Evolutionary conservation across 1,140 invertebrate species (phyloP).

Genomic region (Lasioglossum albipes): DNA sequence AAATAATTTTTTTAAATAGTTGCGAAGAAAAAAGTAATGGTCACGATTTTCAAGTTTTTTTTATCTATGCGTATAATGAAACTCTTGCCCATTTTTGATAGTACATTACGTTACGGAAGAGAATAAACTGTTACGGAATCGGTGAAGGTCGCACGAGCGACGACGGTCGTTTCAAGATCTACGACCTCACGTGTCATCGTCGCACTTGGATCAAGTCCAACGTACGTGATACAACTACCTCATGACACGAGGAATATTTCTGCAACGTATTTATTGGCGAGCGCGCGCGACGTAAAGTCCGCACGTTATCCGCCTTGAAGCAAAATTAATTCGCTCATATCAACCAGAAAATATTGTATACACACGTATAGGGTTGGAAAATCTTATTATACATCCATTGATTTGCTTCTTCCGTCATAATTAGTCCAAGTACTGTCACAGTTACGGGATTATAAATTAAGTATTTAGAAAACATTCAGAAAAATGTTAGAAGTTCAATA

Average conservation of each 20-base stretch:
- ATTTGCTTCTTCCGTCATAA: neutral
- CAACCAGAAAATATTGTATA: too few species aligned
- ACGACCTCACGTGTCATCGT: neutral
- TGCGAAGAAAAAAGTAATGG: too few species aligned
- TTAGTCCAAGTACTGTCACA: neutral
- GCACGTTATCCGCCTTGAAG: constrained; percentile 13
- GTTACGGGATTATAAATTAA: neutral
- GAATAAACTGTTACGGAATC: neutral
- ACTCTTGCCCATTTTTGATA: neutral
- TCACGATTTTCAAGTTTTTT: too few species aligned
- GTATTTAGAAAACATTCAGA: neutral
- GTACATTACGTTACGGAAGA: neutral
- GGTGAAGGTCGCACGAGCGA: neutral
- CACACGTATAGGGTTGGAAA: neutral
- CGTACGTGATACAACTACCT: constrained; percentile 2
- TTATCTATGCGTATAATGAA: too few species aligned
- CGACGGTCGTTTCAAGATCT: neutral
- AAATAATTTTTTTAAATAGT: too few species aligned
- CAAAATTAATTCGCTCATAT: constrained; percentile 17
- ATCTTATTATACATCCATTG: neutral
- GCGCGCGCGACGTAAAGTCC: constrained; percentile 12
- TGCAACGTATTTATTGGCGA: constrained; percentile 37
- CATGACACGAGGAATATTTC: constrained; percentile 37
- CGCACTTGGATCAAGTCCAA: constrained; percentile 27
- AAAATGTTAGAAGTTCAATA: constrained; percentile 14